phyloP scores from a whole-genome alignment of 2,888 invertebrate species.

The Drosophila formosana region DNA sequence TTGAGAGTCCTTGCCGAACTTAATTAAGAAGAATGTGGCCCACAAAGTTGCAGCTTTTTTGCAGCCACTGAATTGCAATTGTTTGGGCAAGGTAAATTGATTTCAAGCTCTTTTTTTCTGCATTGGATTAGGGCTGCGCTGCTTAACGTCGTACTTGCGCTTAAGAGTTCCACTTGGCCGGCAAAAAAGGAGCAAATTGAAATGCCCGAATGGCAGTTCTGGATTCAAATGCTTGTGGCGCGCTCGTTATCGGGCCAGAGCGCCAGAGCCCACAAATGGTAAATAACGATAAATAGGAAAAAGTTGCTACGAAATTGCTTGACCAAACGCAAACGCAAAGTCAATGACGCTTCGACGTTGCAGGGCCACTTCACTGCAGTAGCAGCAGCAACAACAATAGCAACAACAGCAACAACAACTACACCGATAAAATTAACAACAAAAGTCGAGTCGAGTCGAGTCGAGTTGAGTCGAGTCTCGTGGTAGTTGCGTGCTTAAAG shows the following conservation, averaged over 20 bases:
- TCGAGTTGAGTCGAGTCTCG: conserved; percentile 50
- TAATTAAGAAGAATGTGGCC: conserved; percentile 57
- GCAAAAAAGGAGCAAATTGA: conserved; percentile 18
- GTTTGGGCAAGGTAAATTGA: conserved; percentile 62
- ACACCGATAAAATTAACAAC: conserved; percentile 22
- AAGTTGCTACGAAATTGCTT: conserved; percentile 66
- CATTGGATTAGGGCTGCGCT: conserved; percentile 17
- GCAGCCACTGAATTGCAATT: conserved; percentile 57
- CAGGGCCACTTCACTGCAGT: conserved; percentile 65
- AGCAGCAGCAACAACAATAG: conserved; percentile 33
- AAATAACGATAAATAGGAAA: conserved; percentile 76
- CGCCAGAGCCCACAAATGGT: conserved; percentile 58
- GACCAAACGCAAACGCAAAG: conserved; percentile 74
- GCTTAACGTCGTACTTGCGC: conserved; percentile 23
- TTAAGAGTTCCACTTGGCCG: conserved; percentile 56
- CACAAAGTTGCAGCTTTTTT: conserved; percentile 54
- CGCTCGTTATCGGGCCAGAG: conserved; percentile 34
- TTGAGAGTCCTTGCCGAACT: conserved; percentile 40
- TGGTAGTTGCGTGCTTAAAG: conserved; percentile 68
- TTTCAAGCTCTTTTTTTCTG: conserved; percentile 45
- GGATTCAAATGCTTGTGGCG: conserved; percentile 55
- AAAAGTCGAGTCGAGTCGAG: conserved; percentile 45
- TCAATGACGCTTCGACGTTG: conserved; percentile 64
- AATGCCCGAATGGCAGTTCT: conserved; percentile 20
- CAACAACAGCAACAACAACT: conserved; percentile 28